These are phyloP conservation scores for Spodoptera littoralis DNA, from an alignment of 2,888 invertebrate genomes.

Conservation along the genomic window DNA sequence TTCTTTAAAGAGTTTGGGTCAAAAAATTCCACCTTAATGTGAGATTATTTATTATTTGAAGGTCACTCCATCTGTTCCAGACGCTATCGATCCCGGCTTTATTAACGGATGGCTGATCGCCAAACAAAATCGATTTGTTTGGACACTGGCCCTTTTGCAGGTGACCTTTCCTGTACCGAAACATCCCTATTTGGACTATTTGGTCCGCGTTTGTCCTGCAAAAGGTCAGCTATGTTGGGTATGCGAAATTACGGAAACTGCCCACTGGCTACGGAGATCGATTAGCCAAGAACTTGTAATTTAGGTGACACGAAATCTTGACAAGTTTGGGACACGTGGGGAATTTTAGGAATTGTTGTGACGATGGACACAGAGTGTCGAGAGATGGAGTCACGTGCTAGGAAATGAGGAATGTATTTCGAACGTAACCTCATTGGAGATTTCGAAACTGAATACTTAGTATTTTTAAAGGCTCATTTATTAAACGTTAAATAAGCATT, in stretches of 20 bases:
- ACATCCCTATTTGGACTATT: constrained; percentile 43
- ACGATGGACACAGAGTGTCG: constrained; percentile 35
- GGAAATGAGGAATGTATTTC: constrained; percentile 49
- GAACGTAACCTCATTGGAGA: constrained; percentile 41
- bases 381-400: constrained; percentile 49
- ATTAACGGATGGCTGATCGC: constrained; percentile 40
- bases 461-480: constrained; percentile 43
- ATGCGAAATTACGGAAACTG: constrained; percentile 22
- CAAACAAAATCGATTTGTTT: constrained; percentile 67
- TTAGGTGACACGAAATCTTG: constrained; percentile 63
- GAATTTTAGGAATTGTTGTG: constrained; percentile 45
- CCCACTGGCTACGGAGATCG: constrained; percentile 23
- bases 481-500: constrained; percentile 51
- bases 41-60: neutral
- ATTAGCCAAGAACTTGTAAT: constrained; percentile 41
- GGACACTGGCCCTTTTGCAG: constrained; percentile 61
- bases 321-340: constrained; percentile 36
- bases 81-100: constrained; percentile 29
- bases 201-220: constrained; percentile 15
- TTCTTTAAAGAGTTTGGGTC: too few relatives aligned
- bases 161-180: constrained; percentile 64
- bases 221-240: constrained; percentile 31
- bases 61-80: constrained; percentile 15
- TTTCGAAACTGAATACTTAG: constrained; percentile 30
- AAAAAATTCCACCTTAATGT: too few relatives aligned